Conservation (phyloP, 1,140 invertebrate species). For the Rhysida immarginata region DNA sequence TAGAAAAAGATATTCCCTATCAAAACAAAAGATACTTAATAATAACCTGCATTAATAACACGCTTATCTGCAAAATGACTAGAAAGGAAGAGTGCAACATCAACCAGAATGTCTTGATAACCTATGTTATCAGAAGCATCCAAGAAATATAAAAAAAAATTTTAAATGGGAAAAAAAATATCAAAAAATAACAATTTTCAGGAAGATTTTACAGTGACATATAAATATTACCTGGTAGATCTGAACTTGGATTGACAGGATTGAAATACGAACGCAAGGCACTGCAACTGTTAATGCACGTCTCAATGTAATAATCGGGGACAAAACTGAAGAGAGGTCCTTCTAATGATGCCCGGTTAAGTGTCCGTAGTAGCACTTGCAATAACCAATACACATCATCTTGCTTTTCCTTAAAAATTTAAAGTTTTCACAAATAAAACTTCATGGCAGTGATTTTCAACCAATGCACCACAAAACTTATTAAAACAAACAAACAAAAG, state of each 20-base stretch:
- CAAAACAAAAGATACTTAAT: neutral
- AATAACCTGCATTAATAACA: slow-evolving; percentile 44
- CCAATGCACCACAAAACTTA: too few species aligned
- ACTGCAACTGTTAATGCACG: slow-evolving; percentile 46
- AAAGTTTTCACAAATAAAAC: too few species aligned
- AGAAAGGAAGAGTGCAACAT: slow-evolving; percentile 53
- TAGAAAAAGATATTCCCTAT: neutral
- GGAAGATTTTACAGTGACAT: neutral
- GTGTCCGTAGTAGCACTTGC: slow-evolving; percentile 38
- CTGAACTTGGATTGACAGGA: slow-evolving; percentile 39
- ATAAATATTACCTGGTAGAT: slow-evolving; percentile 25
- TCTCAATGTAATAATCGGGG: slow-evolving; percentile 64
- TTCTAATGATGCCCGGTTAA: slow-evolving; percentile 39
- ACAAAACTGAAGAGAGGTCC: slow-evolving; percentile 58
- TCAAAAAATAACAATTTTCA: neutral
- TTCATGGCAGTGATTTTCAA: too few species aligned
- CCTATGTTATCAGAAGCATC: slow-evolving; percentile 22
- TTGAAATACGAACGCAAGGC: slow-evolving; percentile 42
- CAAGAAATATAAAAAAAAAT: neutral
- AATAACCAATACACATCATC: slow-evolving; percentile 42
- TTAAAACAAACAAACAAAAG: too few species aligned
- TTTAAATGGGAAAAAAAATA: neutral
- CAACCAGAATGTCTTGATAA: slow-evolving; percentile 35
- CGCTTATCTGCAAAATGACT: slow-evolving; percentile 55
- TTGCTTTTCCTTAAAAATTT: slow-evolving; percentile 45